Evolutionary conservation across 2,797 vertebrate genomes (phyloP), one percentile per base, ranked within the genome.

Genomic region (Oryzias dopingdopingensis): DNA sequence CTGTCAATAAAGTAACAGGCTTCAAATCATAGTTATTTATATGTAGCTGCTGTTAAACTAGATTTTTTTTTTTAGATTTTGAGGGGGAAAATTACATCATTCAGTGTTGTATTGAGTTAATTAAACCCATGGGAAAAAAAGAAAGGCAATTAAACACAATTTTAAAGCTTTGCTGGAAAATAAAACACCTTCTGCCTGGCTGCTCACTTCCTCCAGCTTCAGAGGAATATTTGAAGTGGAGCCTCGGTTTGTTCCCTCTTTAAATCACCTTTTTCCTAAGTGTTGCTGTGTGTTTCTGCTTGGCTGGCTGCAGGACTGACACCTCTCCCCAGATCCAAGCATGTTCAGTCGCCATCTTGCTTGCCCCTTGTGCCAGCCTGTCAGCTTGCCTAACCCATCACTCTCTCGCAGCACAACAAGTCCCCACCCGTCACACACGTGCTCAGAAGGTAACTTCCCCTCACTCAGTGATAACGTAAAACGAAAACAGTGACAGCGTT

Each of bases 321-420:
- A 89, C 86, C 83, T 83, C 86, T 88, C 86, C 87, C 86, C 81
- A 82, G 81, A 83, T 83, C 81, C 81, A 65, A 77, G 79, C 79
- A 83, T 88, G 86, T 86, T 86, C 79, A 82, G 88, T 82, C 81
- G 79, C 82, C 81, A 72, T 86, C 79, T 86, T 83, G 83, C 80
- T 82, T 83, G 85, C 82, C 86, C 86, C 83, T 56, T 89, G 83
- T 88, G 87, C 86, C 81, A 80, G 79, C 75, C 86, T 89, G 86
- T 90, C 87, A 89, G 86, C 81, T 67, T 70, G 65, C 80, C 81
- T 70, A 78, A 83, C 73, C 86, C 87, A 72, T 87, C 87, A 87
- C 81, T 90, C 87, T 83, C 86, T 70, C 69, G 51, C 74, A 59
- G 68, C 84, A 83, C 83, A 85, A 83, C 70, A 82, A 81, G 81